Percentiles rank a stretch among this genome's conserved stretches.
phyloP scores from a whole-genome alignment of 2,797 vertebrate genomes.

The Babyrousa celebensis region DNA sequence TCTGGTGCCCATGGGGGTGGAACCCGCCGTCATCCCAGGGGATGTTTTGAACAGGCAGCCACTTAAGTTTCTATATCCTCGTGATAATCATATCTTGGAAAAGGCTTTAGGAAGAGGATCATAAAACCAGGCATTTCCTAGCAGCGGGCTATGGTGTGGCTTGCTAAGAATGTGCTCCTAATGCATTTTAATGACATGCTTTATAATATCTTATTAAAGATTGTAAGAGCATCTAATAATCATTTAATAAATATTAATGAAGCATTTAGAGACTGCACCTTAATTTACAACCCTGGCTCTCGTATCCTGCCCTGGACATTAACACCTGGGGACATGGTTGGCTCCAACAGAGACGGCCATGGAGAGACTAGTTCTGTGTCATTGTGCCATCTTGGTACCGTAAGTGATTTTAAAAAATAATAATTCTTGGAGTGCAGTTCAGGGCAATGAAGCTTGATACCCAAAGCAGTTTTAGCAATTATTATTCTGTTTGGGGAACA shows the following conservation, averaged over 20 bases:
- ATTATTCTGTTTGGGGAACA: slow-evolving; percentile 88
- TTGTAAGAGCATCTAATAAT: slow-evolving; percentile 86
- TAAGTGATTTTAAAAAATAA: slow-evolving; percentile 85
- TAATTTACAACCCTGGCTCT: neutral
- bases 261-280: slow-evolving; percentile 62
- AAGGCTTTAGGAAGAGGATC: slow-evolving; percentile 84
- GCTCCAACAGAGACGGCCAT: neutral
- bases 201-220: slow-evolving; percentile 89
- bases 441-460: slow-evolving; percentile 86
- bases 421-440: slow-evolving; percentile 84
- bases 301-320: neutral
- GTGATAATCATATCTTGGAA: slow-evolving; percentile 79
- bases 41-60: slow-evolving; percentile 74
- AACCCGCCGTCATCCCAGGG: slow-evolving; percentile 32
- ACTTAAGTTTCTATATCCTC: slow-evolving; percentile 73
- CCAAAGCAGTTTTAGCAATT: slow-evolving; percentile 87
- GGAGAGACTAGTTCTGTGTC: slow-evolving; percentile 66
- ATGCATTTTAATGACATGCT: slow-evolving; percentile 91
- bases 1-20: neutral
- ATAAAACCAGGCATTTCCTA: slow-evolving; percentile 80
- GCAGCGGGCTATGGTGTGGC: slow-evolving; percentile 78
- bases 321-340: fast-evolving
- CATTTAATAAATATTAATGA: slow-evolving; percentile 89
- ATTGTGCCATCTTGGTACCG: slow-evolving; percentile 2
- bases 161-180: slow-evolving; percentile 89